Conservation (phyloP, 2,888 invertebrate genomes). For the Ochropleura plecta region DNA sequence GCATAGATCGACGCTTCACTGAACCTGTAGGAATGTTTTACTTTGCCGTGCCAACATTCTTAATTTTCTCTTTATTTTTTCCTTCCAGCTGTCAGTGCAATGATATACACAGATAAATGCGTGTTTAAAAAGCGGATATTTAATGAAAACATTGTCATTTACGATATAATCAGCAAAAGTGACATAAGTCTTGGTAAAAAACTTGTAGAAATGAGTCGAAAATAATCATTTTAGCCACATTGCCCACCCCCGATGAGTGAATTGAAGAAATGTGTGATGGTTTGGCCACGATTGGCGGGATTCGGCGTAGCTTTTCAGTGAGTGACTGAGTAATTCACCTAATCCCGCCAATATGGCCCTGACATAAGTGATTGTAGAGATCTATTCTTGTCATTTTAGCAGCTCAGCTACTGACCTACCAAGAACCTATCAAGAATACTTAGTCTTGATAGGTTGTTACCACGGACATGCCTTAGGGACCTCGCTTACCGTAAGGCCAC, state of each 20-base stretch:
- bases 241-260: neutral
- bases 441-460: too few relatives aligned
- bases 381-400: too few relatives aligned
- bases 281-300: neutral
- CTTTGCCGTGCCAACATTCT: too few relatives aligned
- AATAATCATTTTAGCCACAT: neutral
- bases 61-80: neutral
- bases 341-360: too few relatives aligned
- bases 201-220: neutral
- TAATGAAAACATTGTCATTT: constrained; percentile 68
- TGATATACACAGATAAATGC: constrained; percentile 82
- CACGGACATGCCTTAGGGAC: too few relatives aligned
- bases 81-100: constrained; percentile 82
- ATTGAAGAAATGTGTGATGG: neutral
- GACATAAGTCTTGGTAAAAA: constrained; percentile 75
- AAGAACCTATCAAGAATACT: too few relatives aligned
- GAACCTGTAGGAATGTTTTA: too few relatives aligned
- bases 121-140: constrained; percentile 76
- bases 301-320: neutral
- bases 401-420: too few relatives aligned
- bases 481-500: too few relatives aligned
- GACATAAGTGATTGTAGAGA: too few relatives aligned
- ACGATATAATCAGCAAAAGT: constrained; percentile 81
- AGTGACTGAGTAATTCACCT: too few relatives aligned
- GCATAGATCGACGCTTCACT: too few relatives aligned